Base-by-base conservation (phyloP, 35 echinoderm and acorn worm genomes). In the Apostichopus californicus region DNA sequence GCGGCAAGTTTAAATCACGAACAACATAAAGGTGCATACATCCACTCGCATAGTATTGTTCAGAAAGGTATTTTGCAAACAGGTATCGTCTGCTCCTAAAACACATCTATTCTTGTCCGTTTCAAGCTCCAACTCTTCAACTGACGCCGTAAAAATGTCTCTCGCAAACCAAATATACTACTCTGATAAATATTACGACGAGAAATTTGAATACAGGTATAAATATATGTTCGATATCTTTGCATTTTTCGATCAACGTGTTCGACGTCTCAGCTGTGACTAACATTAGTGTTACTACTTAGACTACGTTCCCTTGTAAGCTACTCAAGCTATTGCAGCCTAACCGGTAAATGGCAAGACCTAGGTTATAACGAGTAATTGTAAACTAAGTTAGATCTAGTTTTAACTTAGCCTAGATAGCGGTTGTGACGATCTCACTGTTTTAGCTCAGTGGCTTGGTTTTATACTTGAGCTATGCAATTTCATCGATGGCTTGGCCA, bases 121-220 rank as follows among this genome's bases (percentile, higher is more conserved):
- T 75, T 14, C 14, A 75, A 75, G 71, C 71, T 75, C 21, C 18
- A n/a, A 75, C 17, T 75, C 6, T 75, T 75, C 17, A 75, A 75
- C 17, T 4, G 20, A 75, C 6, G 7, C 6, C 14, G 71, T n/a
- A 22, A 89, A 89, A 71, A 89, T 89, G 86, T 89, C 86, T 15
- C 23, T 89, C 21, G 86, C 86, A 72, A 89, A 72, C 52, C 86
- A 89, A 17, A 96, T 96, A 58, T 96, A 94, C 68, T 96, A 96
- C 68, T 96, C 95, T 57, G 95, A 96, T 55, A 96, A 96, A 90
- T 96, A 96, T 63, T 94, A 87, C 52, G 95, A 94, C 86, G 95
- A 94, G 6, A 88, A 83, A 20, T 94, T 75, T 78, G 95, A 96
- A 85, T 96, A 96, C 85, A 96, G 95, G 95, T 96, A 79, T n/a